These are phyloP conservation scores for Protobothrops flavoviridis DNA, from an alignment of 2,113 vertebrate genomes.

Conservation along the genomic window DNA sequence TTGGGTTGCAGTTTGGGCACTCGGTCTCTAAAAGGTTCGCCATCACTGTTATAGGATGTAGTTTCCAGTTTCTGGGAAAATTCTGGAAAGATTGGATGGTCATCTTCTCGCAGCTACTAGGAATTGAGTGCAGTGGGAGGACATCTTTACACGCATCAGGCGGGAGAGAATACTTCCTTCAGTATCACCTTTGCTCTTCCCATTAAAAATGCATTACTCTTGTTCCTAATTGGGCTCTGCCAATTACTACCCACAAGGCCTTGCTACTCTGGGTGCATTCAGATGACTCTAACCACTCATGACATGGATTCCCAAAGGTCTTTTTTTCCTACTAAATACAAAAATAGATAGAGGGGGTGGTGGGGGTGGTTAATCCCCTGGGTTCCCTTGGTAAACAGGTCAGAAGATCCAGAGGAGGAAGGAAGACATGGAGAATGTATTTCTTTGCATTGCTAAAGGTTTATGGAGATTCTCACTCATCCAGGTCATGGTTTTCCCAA, in stretches of 20 bases:
- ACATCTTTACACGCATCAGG: background rate
- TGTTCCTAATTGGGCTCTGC: slow-evolving; percentile 11
- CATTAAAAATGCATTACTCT: slow-evolving; percentile 21
- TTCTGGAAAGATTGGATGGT: background rate
- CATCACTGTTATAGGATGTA: background rate
- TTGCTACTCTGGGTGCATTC: slow-evolving; percentile 70
- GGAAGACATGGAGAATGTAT: background rate
- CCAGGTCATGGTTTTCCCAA: background rate
- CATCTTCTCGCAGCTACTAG: background rate
- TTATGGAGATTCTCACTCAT: background rate
- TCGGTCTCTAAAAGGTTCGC: too few relatives aligned
- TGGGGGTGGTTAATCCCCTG: background rate
- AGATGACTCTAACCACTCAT: slow-evolving; percentile 74
- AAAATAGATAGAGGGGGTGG: background rate
- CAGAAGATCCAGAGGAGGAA: background rate
- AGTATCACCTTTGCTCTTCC: background rate
- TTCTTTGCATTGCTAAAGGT: background rate
- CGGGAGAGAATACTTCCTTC: background rate
- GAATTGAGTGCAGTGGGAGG: background rate
- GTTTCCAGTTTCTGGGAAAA: background rate
- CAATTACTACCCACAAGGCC: slow-evolving; percentile 74
- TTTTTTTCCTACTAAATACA: background rate
- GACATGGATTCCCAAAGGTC: slow-evolving; percentile 15
- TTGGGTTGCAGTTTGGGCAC: too few relatives aligned
- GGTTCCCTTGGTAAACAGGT: background rate